Conservation (phyloP, 2,797 vertebrate species). For the Pteronotus mesoamericanus region DNA sequence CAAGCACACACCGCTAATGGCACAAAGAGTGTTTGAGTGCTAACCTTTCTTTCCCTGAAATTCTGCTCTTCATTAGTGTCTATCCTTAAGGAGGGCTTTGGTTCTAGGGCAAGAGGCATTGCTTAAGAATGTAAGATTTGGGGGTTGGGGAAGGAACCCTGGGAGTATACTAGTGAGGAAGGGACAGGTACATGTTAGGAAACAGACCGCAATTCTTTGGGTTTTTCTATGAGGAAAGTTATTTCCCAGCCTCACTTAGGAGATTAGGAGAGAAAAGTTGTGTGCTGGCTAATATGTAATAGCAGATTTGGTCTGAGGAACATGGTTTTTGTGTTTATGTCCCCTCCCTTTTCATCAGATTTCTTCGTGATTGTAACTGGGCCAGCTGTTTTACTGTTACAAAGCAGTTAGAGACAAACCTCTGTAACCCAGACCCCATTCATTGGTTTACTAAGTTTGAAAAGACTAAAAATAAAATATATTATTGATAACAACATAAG, state of each 20-base stretch:
- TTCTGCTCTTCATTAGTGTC: neutral
- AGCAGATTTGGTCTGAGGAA: neutral
- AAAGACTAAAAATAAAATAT: neutral
- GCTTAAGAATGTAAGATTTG: neutral
- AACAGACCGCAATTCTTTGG: neutral
- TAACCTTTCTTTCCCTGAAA: neutral
- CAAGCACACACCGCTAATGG: rapidly evolving
- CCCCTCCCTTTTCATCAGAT: neutral
- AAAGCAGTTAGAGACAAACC: neutral
- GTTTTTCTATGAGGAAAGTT: neutral
- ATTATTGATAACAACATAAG: neutral
- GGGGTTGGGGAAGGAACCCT: too few relatives aligned
- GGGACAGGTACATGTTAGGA: neutral
- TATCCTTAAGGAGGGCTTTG: neutral
- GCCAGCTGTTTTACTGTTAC: neutral
- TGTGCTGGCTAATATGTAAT: neutral
- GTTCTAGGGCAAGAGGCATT: neutral
- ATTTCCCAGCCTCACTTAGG: neutral
- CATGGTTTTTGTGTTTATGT: neutral
- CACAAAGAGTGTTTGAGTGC: neutral
- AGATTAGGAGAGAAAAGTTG: neutral
- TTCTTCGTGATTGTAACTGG: neutral
- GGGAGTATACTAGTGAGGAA: neutral
- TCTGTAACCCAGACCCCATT: neutral
- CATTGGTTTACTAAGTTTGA: neutral